Percentiles rank a stretch among this genome's conserved stretches.
These are phyloP conservation scores for Etheostoma perlongum DNA, from an alignment of 2,797 vertebrate genomes.

Conservation along the genomic window DNA sequence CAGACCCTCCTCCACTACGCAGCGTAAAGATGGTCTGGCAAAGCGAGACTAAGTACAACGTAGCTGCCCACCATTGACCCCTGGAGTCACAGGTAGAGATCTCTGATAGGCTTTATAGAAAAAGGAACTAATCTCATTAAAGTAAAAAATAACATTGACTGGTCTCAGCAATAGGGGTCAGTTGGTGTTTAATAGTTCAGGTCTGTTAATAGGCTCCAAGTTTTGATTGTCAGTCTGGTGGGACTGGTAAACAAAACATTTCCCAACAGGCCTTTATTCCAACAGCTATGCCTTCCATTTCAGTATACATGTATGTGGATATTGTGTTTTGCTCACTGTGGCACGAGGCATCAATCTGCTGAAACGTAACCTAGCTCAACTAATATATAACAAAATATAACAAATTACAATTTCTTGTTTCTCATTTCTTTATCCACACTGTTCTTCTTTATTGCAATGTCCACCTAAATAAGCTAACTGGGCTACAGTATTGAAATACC, in stretches of 20 bases:
- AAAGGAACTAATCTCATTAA: constrained; percentile 83
- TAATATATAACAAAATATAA: constrained; percentile 45
- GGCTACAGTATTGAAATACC: constrained; percentile 57
- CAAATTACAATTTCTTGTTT: constrained; percentile 16
- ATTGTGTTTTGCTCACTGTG: constrained; percentile 28
- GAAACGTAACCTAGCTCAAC: constrained; percentile 12
- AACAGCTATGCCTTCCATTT: constrained; percentile 34
- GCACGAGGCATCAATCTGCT: constrained; percentile 13
- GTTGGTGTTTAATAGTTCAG: constrained; percentile 84
- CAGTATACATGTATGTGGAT: constrained; percentile 30
- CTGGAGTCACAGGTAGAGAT: constrained; percentile 68
- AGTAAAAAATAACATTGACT: constrained; percentile 84
- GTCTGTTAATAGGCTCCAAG: constrained; percentile 82
- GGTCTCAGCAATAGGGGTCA: constrained; percentile 78
- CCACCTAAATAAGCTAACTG: constrained; percentile 30
- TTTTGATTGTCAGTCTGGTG: constrained; percentile 79
- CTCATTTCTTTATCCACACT: constrained; percentile 25
- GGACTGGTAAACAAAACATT: constrained; percentile 80
- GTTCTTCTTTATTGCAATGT: constrained; percentile 36
- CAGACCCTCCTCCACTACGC: too few relatives aligned
- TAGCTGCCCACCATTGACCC: constrained; percentile 41
- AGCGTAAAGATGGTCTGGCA: too few relatives aligned
- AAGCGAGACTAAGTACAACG: constrained; percentile 18
- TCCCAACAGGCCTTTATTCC: constrained; percentile 67
- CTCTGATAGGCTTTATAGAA: constrained; percentile 77